These are phyloP conservation scores for Sebastes taczanowskii DNA, from an alignment of 2,797 vertebrate genomes.

Conservation along the genomic window DNA sequence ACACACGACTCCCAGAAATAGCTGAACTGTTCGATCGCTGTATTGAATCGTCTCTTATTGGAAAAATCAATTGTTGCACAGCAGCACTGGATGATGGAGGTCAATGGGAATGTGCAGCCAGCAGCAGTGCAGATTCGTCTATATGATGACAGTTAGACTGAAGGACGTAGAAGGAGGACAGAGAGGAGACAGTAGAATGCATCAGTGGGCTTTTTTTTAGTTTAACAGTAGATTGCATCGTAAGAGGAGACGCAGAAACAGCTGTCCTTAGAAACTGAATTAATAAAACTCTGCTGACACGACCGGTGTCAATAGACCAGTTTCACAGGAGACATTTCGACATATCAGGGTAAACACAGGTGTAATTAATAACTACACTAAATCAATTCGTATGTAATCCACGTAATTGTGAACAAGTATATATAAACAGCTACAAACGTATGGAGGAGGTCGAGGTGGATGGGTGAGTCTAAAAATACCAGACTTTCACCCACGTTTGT, in stretches of 20 bases:
- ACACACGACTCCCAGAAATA: too few species aligned
- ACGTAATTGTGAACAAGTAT: too few species aligned
- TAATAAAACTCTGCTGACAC: too few species aligned
- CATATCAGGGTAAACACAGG: too few species aligned
- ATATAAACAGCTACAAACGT: too few species aligned
- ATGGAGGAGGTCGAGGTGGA: too few species aligned
- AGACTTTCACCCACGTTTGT: too few species aligned
- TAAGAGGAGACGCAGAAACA: background rate
- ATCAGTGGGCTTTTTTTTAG: background rate
- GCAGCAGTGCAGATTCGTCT: background rate
- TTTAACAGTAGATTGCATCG: background rate
- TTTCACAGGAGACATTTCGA: too few species aligned
- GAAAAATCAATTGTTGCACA: constrained; percentile 28
- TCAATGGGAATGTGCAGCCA: background rate
- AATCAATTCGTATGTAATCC: too few species aligned
- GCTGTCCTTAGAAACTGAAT: background rate
- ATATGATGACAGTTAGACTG: background rate
- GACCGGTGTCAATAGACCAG: rapidly evolving
- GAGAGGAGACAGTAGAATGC: background rate
- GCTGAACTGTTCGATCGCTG: background rate
- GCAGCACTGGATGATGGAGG: background rate
- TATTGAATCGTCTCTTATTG: background rate
- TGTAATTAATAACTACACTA: too few species aligned
- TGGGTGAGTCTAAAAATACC: too few species aligned
- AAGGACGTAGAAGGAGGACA: background rate